phyloP scores from a whole-genome alignment of 2,888 invertebrate genomes.

The Parelbella ahira region DNA sequence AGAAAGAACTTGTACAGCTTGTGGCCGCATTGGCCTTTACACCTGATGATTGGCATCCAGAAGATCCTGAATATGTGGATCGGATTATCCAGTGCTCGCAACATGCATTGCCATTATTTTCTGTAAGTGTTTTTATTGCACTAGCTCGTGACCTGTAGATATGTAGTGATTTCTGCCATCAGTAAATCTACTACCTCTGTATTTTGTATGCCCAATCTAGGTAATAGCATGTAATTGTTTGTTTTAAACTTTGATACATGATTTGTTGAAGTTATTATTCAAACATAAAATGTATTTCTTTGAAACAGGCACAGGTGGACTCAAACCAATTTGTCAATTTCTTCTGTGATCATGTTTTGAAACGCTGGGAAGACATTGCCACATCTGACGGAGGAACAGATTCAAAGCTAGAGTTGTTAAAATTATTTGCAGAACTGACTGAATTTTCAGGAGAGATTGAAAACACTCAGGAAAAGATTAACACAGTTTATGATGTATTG shows the following conservation, averaged over 20 bases:
- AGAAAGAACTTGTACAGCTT: constrained; percentile 92
- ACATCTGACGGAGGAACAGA: constrained; percentile 80
- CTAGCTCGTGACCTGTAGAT: too few relatives aligned
- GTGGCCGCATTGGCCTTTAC: constrained; percentile 88
- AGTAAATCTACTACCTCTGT: too few relatives aligned
- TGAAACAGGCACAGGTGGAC: constrained; percentile 82
- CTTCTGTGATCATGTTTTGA: constrained; percentile 91
- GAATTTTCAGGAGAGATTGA: constrained; percentile 88
- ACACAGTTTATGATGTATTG: constrained; percentile 87
- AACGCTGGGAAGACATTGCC: constrained; percentile 85
- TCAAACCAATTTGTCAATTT: constrained; percentile 92
- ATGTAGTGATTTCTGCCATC: too few relatives aligned
- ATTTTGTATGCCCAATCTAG: too few relatives aligned
- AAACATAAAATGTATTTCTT: too few relatives aligned
- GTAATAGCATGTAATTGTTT: too few relatives aligned
- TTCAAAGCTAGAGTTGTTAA: constrained; percentile 88
- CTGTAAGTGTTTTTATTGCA: constrained; percentile 81
- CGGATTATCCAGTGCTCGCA: constrained; percentile 92
- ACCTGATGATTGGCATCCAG: constrained; percentile 85
- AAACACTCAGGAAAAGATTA: constrained; percentile 86
- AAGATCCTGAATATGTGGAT: constrained; percentile 87
- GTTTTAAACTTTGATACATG: too few relatives aligned
- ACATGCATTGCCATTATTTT: constrained; percentile 92
- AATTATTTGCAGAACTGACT: constrained; percentile 92
- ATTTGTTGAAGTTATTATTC: too few relatives aligned